phyloP scores from a whole-genome alignment of 2,113 vertebrate species.

The Leptocoma aspasia region DNA sequence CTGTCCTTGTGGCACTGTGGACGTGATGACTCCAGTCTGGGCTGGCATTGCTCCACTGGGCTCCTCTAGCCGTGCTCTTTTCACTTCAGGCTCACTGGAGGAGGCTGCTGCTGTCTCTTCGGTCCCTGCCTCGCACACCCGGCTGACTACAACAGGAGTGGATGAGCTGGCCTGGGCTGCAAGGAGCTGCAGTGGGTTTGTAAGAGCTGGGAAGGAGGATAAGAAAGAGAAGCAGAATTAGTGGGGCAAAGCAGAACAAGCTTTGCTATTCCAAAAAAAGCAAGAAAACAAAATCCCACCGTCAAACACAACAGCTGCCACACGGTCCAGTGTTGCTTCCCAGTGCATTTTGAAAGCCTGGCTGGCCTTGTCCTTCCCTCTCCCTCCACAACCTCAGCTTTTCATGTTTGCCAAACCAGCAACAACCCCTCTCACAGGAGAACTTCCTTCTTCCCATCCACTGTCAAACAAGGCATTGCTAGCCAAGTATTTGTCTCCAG shows the following conservation, averaged over 20 bases:
- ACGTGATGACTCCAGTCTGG: conserved; percentile 83
- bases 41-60: conserved; percentile 57
- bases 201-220: conserved; percentile 75
- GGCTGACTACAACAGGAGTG: conserved; percentile 86
- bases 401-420: not conserved
- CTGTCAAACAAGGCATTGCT: not conserved
- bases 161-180: conserved; percentile 95
- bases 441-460: not conserved
- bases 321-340: not conserved
- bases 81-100: conserved; percentile 82
- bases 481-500: not conserved
- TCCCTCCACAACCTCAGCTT: not conserved
- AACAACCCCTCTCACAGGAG: not conserved
- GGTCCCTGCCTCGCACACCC: conserved; percentile 69
- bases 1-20: conserved; percentile 74
- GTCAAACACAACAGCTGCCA: not conserved
- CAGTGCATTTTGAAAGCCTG: not conserved
- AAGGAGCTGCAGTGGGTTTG: conserved; percentile 91
- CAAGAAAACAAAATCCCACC: not conserved
- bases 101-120: conserved; percentile 65
- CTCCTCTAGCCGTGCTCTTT: conserved; percentile 85
- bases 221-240: not conserved
- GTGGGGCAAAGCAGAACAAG: not conserved
- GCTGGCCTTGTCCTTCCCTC: not conserved
- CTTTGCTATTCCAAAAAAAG: not conserved